Conservation (phyloP, 2,113 vertebrate species). For the Crotalus helleri region DNA sequence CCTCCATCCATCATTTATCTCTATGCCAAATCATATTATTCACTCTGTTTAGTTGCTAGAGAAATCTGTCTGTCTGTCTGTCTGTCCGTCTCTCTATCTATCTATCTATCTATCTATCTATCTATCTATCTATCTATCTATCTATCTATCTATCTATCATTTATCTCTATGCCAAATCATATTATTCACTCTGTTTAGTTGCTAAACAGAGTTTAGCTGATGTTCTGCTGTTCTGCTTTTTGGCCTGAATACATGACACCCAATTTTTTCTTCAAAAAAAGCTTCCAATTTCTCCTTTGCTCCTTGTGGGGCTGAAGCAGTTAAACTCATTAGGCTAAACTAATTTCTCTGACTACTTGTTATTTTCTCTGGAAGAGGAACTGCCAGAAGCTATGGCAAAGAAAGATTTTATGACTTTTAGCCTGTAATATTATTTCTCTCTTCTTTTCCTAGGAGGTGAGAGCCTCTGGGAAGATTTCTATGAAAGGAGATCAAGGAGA, state of each 20-base stretch:
- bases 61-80: too few species aligned
- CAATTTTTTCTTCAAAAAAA: neutral
- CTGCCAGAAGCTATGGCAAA: neutral
- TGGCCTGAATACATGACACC: neutral
- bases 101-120: too few species aligned
- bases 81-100: too few species aligned
- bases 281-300: neutral
- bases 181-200: neutral
- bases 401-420: neutral
- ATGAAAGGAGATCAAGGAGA: constrained; percentile 42
- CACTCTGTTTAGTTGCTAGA: too few species aligned
- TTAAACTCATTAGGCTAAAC: neutral
- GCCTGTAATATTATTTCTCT: neutral
- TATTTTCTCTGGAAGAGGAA: neutral
- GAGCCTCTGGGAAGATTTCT: constrained; percentile 22
- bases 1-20: too few species aligned
- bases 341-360: neutral
- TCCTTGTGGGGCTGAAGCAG: neutral
- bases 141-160: too few species aligned
- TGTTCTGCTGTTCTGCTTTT: neutral
- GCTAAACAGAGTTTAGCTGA: neutral
- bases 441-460: constrained; percentile 52
- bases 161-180: neutral
- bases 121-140: too few species aligned
- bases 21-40: too few species aligned